A percentile compares a stretch with the other conserved stretches of the same genome.
Evolutionary conservation across 1,140 invertebrate genomes (phyloP).

Genomic region (Pantala flavescens): DNA sequence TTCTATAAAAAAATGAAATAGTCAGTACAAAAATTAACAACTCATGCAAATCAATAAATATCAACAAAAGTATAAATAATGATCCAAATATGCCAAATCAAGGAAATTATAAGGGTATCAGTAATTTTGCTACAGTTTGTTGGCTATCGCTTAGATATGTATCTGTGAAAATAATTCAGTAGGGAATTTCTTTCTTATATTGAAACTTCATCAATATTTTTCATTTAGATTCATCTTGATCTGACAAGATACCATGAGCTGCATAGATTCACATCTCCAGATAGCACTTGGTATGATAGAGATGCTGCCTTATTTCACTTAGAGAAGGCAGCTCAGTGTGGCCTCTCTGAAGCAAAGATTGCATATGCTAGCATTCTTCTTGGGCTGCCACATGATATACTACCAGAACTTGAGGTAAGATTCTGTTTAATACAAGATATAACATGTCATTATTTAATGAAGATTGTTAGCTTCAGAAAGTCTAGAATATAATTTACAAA

Average conservation of each 20-base stretch:
- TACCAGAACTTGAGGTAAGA: constrained; percentile 32
- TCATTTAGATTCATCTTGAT: constrained; percentile 43
- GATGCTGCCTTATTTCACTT: constrained; percentile 45
- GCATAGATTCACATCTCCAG: constrained; percentile 37
- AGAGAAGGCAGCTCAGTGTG: constrained; percentile 41
- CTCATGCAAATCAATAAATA: too few species aligned
- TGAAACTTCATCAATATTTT: neutral
- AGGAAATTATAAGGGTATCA: too few species aligned
- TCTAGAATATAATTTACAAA: too few species aligned
- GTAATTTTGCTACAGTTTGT: too few species aligned
- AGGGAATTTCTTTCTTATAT: too few species aligned
- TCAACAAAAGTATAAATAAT: too few species aligned
- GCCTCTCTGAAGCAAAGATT: constrained; percentile 41
- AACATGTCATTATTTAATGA: neutral
- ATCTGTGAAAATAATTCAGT: too few species aligned
- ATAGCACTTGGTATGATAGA: constrained; percentile 36
- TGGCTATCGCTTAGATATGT: too few species aligned
- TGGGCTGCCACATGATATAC: constrained; percentile 39
- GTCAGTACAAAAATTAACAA: too few species aligned
- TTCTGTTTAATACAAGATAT: neutral
- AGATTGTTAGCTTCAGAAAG: too few species aligned
- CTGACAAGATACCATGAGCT: constrained; percentile 47
- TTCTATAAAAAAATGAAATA: too few species aligned
- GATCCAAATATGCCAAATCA: too few species aligned
- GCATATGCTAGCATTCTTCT: constrained; percentile 41